Percentiles rank a stretch among this genome's conserved stretches.
phyloP scores from a whole-genome alignment of 2,113 vertebrate species.

The Calyptommatus sinebrachiatus region DNA sequence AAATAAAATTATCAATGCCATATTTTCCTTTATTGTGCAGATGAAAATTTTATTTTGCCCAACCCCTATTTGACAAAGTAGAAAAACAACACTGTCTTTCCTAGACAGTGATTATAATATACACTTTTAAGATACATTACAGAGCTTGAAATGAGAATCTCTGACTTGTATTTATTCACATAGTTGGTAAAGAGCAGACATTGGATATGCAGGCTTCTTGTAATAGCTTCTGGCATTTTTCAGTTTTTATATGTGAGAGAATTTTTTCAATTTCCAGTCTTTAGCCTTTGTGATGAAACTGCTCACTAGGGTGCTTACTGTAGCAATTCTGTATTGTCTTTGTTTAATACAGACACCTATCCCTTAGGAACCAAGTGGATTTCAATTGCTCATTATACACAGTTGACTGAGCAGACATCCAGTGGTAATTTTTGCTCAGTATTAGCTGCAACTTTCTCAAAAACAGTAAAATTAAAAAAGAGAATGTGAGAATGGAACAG shows the following conservation, averaged over 20 bases:
- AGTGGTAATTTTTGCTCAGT: constrained; percentile 43
- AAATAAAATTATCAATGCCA: not conserved
- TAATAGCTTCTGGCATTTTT: not conserved
- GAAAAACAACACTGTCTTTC: not conserved
- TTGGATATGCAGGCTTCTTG: not conserved
- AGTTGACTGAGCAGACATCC: constrained; percentile 43
- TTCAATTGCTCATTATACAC: constrained; percentile 37
- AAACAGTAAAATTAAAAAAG: constrained; percentile 29
- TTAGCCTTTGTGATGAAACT: constrained; percentile 32
- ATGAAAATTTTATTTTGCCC: not conserved
- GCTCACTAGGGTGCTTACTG: not conserved
- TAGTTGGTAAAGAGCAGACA: not conserved
- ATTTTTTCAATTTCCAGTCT: constrained; percentile 10
- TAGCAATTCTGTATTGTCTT: constrained; percentile 14
- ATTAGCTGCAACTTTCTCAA: constrained; percentile 39
- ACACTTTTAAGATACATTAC: not conserved
- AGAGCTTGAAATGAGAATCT: constrained; percentile 12
- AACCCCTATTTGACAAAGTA: not conserved
- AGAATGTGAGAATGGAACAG: constrained; percentile 11
- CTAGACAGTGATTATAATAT: not conserved
- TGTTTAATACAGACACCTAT: constrained; percentile 36
- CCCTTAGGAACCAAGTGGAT: constrained; percentile 32
- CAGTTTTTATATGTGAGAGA: not conserved
- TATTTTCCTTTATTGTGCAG: not conserved
- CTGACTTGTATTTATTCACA: not conserved